Base-by-base conservation (phyloP, 2,797 vertebrate species). In the Brachyalestes nurse region DNA sequence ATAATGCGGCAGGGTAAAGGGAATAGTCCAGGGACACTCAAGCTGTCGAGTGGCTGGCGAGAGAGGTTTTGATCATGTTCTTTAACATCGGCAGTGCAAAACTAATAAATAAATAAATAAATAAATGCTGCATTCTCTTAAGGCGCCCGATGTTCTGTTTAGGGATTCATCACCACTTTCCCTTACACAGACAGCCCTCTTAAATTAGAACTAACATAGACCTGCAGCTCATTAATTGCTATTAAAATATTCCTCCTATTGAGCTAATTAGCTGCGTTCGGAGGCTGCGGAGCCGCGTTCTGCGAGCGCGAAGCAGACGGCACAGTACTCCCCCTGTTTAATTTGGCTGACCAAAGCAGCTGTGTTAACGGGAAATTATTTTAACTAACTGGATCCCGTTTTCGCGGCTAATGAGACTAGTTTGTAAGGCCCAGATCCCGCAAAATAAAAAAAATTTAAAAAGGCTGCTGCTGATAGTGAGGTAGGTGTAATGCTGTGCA, bases 251-350 rank as follows among this genome's bases (percentile, higher is more conserved):
- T 91, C 93, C 88, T 93, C 89, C 88, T 90, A 90, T 90, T 79
- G 88, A 88, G 90, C 91, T 95, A 94, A 95, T 91, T 91, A 95
- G 92, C 83, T 87, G 70, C 83, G 72, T 86, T 87, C 83, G 49
- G 64, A 80, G 85, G 81, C 85, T 87, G 87, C 5, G 77, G 88
- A 83, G 89, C 87, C 88, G 85, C 87, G 78, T 89, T 57, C 57
- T 84, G 85, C 57, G 58, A 87, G 86, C 83, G 81, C 84, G 0
- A 61, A 85, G 91, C 90, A 92, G 92, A 90, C 87, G 89, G 91
- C 88, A 83, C 84, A 89, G 85, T 87, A 91, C 87, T 80, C 88
- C 90, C 85, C 58, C 83, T 80, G 88, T 88, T 91, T 92, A 88
- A 91, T 93, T 91, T 90, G 84, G 78, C 88, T 90, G 85, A 88